Percentiles rank a stretch among this genome's conserved stretches.
phyloP scores from a whole-genome alignment of 2,888 invertebrate species.

The Oasisia sp. region DNA sequence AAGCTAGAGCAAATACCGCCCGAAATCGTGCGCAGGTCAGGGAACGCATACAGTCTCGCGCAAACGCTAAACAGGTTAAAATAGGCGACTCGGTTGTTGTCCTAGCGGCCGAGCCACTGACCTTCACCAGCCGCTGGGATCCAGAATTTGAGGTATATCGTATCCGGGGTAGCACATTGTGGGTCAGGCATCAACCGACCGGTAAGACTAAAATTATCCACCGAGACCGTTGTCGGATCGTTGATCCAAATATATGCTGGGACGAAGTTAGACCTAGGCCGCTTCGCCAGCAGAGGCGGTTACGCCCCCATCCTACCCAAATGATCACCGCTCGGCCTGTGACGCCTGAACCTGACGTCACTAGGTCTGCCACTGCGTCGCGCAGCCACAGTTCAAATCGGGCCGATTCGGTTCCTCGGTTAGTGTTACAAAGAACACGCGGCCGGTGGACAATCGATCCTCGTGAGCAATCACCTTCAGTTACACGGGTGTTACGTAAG shows the following conservation, averaged over 20 bases:
- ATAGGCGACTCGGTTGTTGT: conserved; percentile 25
- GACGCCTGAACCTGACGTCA: too few relatives aligned
- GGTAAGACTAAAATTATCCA: conserved; percentile 19
- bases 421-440: neutral
- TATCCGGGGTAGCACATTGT: conserved; percentile 2
- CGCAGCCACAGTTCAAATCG: neutral
- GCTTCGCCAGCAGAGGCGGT: too few relatives aligned
- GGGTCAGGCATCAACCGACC: conserved; percentile 24
- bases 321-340: neutral
- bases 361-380: too few relatives aligned
- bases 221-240: neutral
- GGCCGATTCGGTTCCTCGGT: neutral
- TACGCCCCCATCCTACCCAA: too few relatives aligned
- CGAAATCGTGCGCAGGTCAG: neutral
- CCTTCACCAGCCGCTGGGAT: conserved; percentile 29
- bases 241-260: conserved; percentile 29
- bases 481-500: too few relatives aligned
- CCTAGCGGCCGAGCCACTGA: neutral
- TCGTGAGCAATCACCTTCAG: too few relatives aligned
- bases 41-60: neutral
- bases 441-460: too few relatives aligned
- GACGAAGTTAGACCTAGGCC: conserved; percentile 24
- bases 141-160: conserved; percentile 22
- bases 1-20: neutral
- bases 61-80: conserved; percentile 8